phyloP scores from a whole-genome alignment of 2,888 invertebrate species.

The Acleris cristana region DNA sequence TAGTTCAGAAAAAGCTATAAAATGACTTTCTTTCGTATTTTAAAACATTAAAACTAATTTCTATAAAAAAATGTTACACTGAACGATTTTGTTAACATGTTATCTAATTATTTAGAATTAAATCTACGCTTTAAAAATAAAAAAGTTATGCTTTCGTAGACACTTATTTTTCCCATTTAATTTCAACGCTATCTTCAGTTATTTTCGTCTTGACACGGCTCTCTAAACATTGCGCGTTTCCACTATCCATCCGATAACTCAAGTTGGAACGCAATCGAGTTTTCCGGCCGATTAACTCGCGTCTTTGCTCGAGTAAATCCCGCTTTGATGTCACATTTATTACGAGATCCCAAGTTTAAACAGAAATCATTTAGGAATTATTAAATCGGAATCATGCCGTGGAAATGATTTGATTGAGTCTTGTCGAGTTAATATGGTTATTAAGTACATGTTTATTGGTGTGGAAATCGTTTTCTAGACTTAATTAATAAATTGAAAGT shows the following conservation, averaged over 20 bases:
- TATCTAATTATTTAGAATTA: too few relatives aligned
- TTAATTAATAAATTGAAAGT: too few relatives aligned
- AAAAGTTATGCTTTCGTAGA: background rate
- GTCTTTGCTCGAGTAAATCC: slow-evolving; percentile 44
- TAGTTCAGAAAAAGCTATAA: too few relatives aligned
- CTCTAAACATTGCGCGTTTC: slow-evolving; percentile 1
- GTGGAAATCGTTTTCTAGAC: too few relatives aligned
- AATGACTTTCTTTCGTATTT: too few relatives aligned
- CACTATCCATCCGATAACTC: slow-evolving; percentile 10
- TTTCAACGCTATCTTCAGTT: background rate
- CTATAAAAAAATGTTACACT: too few relatives aligned
- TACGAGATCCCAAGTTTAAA: slow-evolving; percentile 37
- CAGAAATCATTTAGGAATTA: slow-evolving; percentile 1
- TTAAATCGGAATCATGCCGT: background rate
- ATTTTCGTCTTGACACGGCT: background rate
- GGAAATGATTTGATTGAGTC: slow-evolving; percentile 11
- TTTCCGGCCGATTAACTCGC: slow-evolving; percentile 42
- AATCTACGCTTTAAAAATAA: too few relatives aligned
- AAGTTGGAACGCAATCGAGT: slow-evolving; percentile 11
- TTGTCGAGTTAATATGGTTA: background rate
- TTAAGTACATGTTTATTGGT: background rate
- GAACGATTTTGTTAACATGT: too few relatives aligned
- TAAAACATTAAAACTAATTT: too few relatives aligned
- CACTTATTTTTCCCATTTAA: background rate
- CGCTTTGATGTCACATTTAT: slow-evolving; percentile 51